These are phyloP conservation scores for Bombus huntii DNA, from an alignment of 1,140 invertebrate genomes.

Conservation along the genomic window DNA sequence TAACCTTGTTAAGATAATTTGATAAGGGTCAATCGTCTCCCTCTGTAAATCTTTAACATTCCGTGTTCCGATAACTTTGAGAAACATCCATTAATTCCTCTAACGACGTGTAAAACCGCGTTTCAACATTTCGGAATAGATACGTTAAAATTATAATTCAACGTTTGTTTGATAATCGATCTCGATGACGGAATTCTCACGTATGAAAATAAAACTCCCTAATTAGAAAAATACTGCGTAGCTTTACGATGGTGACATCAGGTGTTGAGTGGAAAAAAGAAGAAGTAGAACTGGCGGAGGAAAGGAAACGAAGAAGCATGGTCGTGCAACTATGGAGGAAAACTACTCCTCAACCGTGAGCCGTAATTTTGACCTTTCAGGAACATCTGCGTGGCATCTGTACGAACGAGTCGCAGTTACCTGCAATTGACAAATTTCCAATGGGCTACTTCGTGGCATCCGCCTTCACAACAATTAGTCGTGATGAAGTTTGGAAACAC, in stretches of 20 bases:
- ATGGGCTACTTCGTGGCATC: constrained; percentile 62
- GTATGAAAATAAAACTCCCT: background rate
- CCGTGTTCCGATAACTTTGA: background rate
- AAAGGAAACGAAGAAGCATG: constrained; percentile 4
- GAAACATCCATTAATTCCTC: no score
- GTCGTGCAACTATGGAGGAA: constrained; percentile 27
- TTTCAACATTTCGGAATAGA: background rate
- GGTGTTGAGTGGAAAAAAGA: background rate
- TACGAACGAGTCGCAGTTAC: constrained; percentile 61
- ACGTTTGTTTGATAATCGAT: background rate
- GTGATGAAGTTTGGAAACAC: constrained; percentile 62
- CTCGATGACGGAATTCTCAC: background rate
- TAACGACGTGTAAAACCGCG: no score
- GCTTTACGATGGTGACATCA: background rate
- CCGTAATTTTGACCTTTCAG: constrained; percentile 67
- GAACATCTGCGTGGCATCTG: constrained; percentile 65
- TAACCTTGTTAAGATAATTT: constrained; percentile 17
- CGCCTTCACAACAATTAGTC: constrained; percentile 67
- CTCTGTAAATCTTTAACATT: background rate
- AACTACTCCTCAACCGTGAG: constrained; percentile 52
- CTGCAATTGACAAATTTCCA: constrained; percentile 71
- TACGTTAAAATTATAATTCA: background rate
- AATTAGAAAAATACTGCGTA: background rate
- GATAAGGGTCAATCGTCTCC: background rate
- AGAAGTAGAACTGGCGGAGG: background rate